phyloP scores from a whole-genome alignment of 2,797 vertebrate species.

The Nyctibius grandis region DNA sequence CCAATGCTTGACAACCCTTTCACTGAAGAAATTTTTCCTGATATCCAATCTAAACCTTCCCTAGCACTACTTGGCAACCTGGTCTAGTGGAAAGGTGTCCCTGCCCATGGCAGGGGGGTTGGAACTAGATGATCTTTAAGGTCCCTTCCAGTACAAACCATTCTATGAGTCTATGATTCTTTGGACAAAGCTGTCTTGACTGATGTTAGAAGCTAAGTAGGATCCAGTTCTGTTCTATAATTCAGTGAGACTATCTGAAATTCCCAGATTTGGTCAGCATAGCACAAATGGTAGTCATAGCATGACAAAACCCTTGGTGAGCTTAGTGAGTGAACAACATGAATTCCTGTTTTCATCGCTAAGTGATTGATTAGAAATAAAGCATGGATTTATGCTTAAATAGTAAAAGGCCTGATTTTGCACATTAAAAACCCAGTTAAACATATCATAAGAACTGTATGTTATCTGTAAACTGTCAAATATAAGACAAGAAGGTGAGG shows the following conservation, averaged over 20 bases:
- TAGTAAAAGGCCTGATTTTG: neutral
- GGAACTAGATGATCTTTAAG: no score
- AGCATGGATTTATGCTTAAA: neutral
- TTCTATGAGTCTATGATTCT: no score
- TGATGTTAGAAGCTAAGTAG: neutral
- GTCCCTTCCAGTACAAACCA: no score
- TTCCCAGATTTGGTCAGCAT: neutral
- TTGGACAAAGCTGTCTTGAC: neutral
- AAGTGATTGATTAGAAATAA: neutral
- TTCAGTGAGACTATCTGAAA: neutral
- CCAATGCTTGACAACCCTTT: no score
- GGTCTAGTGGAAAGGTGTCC: no score
- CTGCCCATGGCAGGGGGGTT: no score
- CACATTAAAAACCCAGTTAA: neutral
- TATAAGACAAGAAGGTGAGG: neutral
- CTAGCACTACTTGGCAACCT: no score
- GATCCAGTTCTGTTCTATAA: neutral
- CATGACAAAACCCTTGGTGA: neutral
- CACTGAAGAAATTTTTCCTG: no score
- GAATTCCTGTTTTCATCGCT: neutral
- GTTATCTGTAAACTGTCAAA: neutral
- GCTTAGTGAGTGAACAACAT: neutral
- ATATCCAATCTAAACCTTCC: no score
- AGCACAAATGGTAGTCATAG: fast-evolving
- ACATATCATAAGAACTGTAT: neutral